Conservation (phyloP, 2,888 invertebrate genomes). For the Prionchulus punctatus region DNA sequence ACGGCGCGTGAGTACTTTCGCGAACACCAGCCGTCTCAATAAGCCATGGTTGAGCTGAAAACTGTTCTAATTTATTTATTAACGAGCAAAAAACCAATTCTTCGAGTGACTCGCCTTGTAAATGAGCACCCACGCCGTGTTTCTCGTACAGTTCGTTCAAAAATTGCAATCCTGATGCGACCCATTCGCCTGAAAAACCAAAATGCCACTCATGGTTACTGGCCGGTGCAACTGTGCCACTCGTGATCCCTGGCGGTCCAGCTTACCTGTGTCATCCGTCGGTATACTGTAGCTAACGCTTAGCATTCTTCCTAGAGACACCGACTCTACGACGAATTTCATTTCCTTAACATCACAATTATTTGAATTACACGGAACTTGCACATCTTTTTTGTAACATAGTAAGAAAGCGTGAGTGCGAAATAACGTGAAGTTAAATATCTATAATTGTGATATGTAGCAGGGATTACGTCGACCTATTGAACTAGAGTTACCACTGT, state of each 20-base stretch:
- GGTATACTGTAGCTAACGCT: not conserved
- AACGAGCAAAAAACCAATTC: no score
- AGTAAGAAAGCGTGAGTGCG: no score
- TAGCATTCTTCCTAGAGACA: slow-evolving; percentile 4
- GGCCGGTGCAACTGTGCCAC: not conserved
- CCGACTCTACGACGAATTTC: slow-evolving; percentile 4
- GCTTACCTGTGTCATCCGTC: slow-evolving; percentile 4
- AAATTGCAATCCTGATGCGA: slow-evolving; percentile 6
- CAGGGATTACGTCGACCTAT: no score
- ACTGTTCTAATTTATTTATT: no score
- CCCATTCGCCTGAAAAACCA: slow-evolving; percentile 2
- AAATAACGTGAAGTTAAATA: no score
- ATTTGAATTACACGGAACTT: no score
- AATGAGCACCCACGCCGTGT: not conserved
- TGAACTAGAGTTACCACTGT: no score
- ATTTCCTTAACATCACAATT: no score
- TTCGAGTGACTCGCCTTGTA: no score
- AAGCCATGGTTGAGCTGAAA: slow-evolving; percentile 11
- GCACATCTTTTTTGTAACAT: no score
- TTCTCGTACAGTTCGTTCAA: slow-evolving; percentile 11
- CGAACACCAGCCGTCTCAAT: slow-evolving; percentile 5
- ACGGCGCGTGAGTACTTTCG: slow-evolving; percentile 12
- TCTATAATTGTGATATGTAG: no score
- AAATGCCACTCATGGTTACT: not conserved
- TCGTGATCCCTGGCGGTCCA: no score